A percentile compares a stretch with the other conserved stretches of the same genome.
These are phyloP conservation scores for Apocrypta bakeri DNA, from an alignment of 1,140 invertebrate species.

Conservation along the genomic window DNA sequence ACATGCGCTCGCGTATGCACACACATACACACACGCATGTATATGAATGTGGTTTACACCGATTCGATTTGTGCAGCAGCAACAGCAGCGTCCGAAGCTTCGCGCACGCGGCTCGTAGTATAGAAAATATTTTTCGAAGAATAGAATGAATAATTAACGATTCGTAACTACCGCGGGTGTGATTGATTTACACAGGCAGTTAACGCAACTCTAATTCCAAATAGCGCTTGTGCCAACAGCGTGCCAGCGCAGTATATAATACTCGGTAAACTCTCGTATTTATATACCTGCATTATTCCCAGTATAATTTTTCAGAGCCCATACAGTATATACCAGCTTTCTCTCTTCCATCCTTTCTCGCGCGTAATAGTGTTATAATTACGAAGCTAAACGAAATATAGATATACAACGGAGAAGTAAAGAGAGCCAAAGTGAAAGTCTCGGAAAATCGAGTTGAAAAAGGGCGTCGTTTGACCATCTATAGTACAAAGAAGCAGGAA, in stretches of 20 bases:
- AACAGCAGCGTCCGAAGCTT: too few species aligned
- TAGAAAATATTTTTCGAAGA: not conserved
- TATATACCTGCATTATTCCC: too few species aligned
- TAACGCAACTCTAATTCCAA: too few species aligned
- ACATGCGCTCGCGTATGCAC: too few species aligned
- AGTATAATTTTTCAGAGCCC: too few species aligned
- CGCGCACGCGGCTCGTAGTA: not conserved
- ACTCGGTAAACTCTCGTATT: too few species aligned
- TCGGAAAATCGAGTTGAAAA: not conserved
- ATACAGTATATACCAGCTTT: too few species aligned
- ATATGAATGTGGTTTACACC: not conserved
- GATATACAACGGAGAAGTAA: not conserved
- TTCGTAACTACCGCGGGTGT: not conserved
- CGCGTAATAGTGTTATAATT: not conserved
- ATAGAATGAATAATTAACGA: not conserved
- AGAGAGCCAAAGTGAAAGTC: not conserved
- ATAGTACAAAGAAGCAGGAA: not conserved
- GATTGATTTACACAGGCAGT: too few species aligned
- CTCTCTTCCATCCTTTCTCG: not conserved
- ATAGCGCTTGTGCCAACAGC: too few species aligned
- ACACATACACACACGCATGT: too few species aligned
- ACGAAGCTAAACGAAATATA: conserved; percentile 23
- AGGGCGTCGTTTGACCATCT: not conserved
- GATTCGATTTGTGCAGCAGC: not conserved
- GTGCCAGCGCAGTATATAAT: too few species aligned